Evolutionary conservation across 1,140 invertebrate genomes (phyloP).

Genomic region (Pseudomyrmex pallidus): DNA sequence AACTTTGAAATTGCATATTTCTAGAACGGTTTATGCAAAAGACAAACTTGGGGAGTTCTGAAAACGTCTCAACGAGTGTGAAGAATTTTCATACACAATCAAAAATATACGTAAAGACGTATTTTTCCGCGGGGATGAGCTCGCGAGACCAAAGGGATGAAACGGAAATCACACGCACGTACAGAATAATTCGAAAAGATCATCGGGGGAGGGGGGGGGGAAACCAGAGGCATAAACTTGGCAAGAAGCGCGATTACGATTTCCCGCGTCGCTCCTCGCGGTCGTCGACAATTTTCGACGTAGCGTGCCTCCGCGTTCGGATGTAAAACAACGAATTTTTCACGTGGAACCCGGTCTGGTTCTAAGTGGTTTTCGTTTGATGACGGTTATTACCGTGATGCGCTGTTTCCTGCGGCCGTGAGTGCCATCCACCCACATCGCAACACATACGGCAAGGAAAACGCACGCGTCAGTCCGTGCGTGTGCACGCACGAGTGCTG

Average conservation of each 20-base stretch:
- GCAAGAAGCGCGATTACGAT: not conserved
- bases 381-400: conserved; percentile 85
- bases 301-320: conserved; percentile 44
- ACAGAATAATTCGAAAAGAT: too few species aligned
- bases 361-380: conserved; percentile 84
- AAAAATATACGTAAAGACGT: too few species aligned
- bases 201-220: too few species aligned
- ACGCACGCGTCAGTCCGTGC: conserved; percentile 43
- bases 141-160: too few species aligned
- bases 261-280: conserved; percentile 30
- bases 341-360: conserved; percentile 75
- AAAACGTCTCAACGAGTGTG: too few species aligned
- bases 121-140: too few species aligned
- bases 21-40: too few species aligned
- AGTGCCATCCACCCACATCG: conserved; percentile 78
- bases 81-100: too few species aligned
- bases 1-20: too few species aligned
- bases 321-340: conserved; percentile 74
- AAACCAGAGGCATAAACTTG: conserved; percentile 2
- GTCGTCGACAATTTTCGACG: not conserved
- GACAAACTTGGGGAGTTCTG: too few species aligned
- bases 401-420: conserved; percentile 84
- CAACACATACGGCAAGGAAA: conserved; percentile 59
- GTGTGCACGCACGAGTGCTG: conserved; percentile 35
- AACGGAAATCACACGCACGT: too few species aligned